Evolutionary conservation across 1,140 invertebrate genomes (phyloP), one percentile per base, ranked within the genome.

Genomic region (Hestina assimilis): DNA sequence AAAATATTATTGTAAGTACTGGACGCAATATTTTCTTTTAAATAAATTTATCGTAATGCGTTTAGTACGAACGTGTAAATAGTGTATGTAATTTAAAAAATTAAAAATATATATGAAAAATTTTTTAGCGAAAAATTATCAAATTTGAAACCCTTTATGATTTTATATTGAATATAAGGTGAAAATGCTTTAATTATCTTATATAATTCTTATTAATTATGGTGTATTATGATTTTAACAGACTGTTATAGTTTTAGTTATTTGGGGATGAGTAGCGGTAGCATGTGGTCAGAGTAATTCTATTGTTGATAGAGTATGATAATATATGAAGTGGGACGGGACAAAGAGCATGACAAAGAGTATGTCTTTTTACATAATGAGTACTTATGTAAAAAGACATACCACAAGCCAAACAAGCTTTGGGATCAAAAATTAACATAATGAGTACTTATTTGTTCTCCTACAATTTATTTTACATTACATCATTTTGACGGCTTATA

Each of bases 111-210:
- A 79, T 78, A 69, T 67, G 63, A 75, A 83, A 75, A 75, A 66
- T 62, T n/a, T n/a, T n/a, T 75, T 75, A 73, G 67, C 61, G n/a
- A 58, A 72, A 80, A 84, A 79, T 73, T 83, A 82, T 78, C 45
- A 72, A 63, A 82, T 74, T 84, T 73, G 69, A 78, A 57, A 77
- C 70, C 64, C 68, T 75, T 68, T 80, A 83, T 82, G 75, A 78
- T 80, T 83, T 82, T 81, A 81, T 83, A 78, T 83, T 83, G 83
- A 87, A 57, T 79, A 66, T 87, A 85, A 85, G 82, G 82, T 83
- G 75, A 75, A 83, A 79, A 87, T 87, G 82, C 83, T 87, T 87
- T 87, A 87, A 87, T 84, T 87, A 85, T 81, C 80, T 79, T 80
- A 77, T 79, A 72, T 77, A 72, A 78, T 79, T 74, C 67, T 81